Base-by-base conservation (phyloP, 2,888 invertebrate genomes). In the Nemapogon koenigi region DNA sequence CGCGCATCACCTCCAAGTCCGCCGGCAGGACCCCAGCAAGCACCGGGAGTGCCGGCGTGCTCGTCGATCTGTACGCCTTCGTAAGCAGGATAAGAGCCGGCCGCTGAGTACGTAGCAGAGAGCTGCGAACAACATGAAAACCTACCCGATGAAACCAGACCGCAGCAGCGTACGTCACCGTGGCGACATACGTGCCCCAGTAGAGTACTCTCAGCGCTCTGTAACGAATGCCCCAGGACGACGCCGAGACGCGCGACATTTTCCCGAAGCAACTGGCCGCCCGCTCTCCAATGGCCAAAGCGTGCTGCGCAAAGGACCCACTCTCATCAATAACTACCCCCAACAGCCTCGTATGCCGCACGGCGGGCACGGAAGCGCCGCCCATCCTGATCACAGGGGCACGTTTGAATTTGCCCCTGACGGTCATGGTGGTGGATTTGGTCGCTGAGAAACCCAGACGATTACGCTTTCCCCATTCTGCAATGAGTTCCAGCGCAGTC, bases 281-380 rank as follows among this genome's bases (percentile, higher is more conserved):
- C 2, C 41, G 40, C 3, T 48, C 46, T 2, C 50, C 48, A 1
- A 47, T 43, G 1, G 11, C 19, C 1, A 0, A n/a, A 0, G 49
- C 49, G 13, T 50, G 48, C 15, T 30, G 39, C 25, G 31, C 30
- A 13, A 38, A 43, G 16, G 43, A 39, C 3, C 29, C 4, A 1
- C 17, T 16, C 2, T 38, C 37, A 25, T 54, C 53, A 0, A 52
- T 8, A 0, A 37, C 40, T 27, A 53, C 48, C n/a, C n/a, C 46
- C 4, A 47, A 35, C n/a, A 44, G 8, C 17, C 1, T 47, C 2
- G 29, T 16, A 16, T 11, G 10, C 14, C 10, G 6, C 3, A 27
- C 39, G 6, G 4, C n/a, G 17, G 4, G 17, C 8, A 39, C 15
- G 3, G 29, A 15, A 22, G n/a, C 16, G 15, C 25, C 25, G 1